Conservation (phyloP, 2,113 vertebrate species). For the Rafetus swinhoei region DNA sequence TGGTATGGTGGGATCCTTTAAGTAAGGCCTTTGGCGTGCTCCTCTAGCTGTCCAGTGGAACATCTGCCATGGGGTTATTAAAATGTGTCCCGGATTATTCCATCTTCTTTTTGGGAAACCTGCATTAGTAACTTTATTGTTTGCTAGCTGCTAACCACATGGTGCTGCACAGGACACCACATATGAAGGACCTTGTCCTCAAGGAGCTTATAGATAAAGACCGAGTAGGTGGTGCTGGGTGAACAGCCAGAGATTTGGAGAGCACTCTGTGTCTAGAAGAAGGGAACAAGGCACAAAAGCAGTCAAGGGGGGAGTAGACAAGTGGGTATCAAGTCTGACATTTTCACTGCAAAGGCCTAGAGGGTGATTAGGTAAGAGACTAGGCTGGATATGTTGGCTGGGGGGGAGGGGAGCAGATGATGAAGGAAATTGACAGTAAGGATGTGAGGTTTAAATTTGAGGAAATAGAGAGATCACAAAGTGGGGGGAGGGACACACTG, state of each 20-base stretch:
- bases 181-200: neutral
- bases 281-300: neutral
- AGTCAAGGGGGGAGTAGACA: neutral
- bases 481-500: constrained; percentile 56
- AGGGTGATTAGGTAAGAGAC: neutral
- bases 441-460: constrained; percentile 53
- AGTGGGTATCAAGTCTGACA: neutral
- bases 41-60: accelerated
- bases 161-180: neutral
- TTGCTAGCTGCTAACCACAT: neutral
- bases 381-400: neutral
- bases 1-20: neutral
- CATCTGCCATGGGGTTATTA: neutral
- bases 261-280: neutral
- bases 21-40: neutral
- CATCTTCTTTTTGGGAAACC: constrained; percentile 14
- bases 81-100: neutral
- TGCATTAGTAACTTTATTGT: neutral
- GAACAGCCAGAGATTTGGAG: neutral
- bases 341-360: neutral
- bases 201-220: neutral
- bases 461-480: constrained; percentile 28
- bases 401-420: neutral
- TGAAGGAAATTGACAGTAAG: constrained; percentile 10
- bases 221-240: neutral